phyloP scores from a whole-genome alignment of 1,140 invertebrate species.

The Batillaria attramentaria region DNA sequence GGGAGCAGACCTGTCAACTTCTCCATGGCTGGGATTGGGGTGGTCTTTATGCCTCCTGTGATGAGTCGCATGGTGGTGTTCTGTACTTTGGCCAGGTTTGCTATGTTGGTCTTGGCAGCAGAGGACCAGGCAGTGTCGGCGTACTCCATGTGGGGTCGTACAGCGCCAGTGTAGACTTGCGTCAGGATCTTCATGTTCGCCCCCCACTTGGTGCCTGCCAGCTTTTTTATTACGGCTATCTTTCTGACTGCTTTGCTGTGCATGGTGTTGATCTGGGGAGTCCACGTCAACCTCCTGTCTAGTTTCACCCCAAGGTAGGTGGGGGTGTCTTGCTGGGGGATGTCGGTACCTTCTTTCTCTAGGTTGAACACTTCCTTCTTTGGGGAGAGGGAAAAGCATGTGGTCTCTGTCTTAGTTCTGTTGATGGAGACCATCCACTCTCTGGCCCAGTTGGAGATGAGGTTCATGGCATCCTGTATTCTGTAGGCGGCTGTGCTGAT shows the following conservation, averaged over 20 bases:
- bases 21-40: slow-evolving; percentile 20
- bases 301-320: no score
- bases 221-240: no score
- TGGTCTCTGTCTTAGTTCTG: slow-evolving; percentile 6
- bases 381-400: slow-evolving; percentile 9
- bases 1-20: neutral
- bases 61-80: slow-evolving; percentile 6
- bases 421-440: neutral
- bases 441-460: neutral
- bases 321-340: neutral
- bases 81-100: slow-evolving; percentile 2
- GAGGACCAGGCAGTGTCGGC: slow-evolving; percentile 16
- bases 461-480: no score
- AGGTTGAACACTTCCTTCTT: slow-evolving; percentile 3
- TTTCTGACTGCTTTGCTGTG: no score
- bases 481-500: no score
- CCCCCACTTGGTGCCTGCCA: no score
- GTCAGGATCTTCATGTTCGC: no score
- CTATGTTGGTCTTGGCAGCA: slow-evolving; percentile 3
- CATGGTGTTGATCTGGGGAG: no score
- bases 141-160: no score
- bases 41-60: slow-evolving; percentile 30
- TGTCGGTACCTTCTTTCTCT: neutral
- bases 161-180: no score
- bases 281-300: no score